Percentiles rank a stretch among this genome's conserved stretches.
phyloP scores from a whole-genome alignment of 2,113 vertebrate genomes.

The Pelecanoides urinatrix region DNA sequence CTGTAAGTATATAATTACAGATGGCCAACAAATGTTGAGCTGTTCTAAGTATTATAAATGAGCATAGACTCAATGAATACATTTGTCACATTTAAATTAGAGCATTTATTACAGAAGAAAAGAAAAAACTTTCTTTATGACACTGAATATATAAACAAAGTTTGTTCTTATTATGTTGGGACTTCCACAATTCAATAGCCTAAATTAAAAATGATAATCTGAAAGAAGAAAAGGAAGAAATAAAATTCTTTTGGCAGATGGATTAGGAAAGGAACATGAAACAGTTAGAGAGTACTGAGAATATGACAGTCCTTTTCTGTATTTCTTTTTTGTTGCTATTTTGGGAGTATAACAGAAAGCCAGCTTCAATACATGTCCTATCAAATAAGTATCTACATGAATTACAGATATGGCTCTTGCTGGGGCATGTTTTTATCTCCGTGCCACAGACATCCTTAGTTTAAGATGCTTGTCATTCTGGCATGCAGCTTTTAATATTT shows the following conservation, averaged over 20 bases:
- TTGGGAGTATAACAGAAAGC: neutral
- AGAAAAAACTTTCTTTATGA: neutral
- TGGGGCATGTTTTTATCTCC: conserved; percentile 3
- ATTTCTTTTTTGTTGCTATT: neutral
- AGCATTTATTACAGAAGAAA: neutral
- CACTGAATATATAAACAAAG: neutral
- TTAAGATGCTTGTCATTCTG: neutral
- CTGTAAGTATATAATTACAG: neutral
- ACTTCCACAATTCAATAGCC: neutral
- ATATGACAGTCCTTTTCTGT: neutral
- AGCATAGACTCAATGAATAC: neutral
- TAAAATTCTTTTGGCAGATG: neutral
- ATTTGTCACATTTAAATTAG: neutral
- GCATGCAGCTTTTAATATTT: neutral
- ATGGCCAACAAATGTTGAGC: neutral
- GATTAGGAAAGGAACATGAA: neutral
- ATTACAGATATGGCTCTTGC: neutral
- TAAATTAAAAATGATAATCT: neutral
- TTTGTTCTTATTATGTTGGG: neutral
- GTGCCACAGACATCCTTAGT: neutral
- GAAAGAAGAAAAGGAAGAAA: neutral
- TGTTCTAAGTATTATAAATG: neutral
- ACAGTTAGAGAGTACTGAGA: neutral
- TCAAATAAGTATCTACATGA: neutral
- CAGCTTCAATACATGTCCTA: neutral